Percentiles rank a stretch among this genome's conserved stretches.
These are phyloP conservation scores for Lamellibrachia luymesi DNA, from an alignment of 1,140 invertebrate genomes.

Conservation along the genomic window DNA sequence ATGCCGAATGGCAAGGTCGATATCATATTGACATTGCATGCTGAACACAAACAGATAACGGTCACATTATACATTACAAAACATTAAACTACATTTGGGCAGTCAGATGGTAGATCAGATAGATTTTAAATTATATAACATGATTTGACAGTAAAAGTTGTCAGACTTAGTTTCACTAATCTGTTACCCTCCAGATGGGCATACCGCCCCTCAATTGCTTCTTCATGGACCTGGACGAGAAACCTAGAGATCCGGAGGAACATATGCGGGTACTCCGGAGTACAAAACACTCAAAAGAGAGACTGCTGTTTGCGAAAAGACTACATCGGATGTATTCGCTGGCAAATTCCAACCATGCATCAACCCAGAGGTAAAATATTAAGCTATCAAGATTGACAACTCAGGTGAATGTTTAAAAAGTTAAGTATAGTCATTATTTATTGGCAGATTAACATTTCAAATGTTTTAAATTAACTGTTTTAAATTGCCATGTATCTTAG, in stretches of 20 bases:
- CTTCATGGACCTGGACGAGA: slow-evolving; percentile 42
- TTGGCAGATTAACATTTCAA: background rate
- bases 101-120: no score
- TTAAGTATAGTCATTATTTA: background rate
- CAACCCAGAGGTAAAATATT: background rate
- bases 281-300: background rate
- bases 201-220: slow-evolving; percentile 49
- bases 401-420: background rate
- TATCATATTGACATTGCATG: no score
- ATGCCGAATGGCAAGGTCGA: no score
- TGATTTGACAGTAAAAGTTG: background rate
- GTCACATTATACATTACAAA: no score
- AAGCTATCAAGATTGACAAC: background rate
- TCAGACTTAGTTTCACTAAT: background rate
- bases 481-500: background rate
- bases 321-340: slow-evolving; percentile 9
- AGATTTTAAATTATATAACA: background rate
- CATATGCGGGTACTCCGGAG: background rate
- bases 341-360: background rate
- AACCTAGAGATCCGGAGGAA: slow-evolving; percentile 36
- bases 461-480: background rate
- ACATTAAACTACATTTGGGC: no score
- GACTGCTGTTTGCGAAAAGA: background rate
- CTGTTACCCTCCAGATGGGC: slow-evolving; percentile 37
- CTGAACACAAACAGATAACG: no score